Evolutionary conservation across 35 echinoderm and acorn worm genomes (phyloP).

Genomic region (Amphiura filiformis): DNA sequence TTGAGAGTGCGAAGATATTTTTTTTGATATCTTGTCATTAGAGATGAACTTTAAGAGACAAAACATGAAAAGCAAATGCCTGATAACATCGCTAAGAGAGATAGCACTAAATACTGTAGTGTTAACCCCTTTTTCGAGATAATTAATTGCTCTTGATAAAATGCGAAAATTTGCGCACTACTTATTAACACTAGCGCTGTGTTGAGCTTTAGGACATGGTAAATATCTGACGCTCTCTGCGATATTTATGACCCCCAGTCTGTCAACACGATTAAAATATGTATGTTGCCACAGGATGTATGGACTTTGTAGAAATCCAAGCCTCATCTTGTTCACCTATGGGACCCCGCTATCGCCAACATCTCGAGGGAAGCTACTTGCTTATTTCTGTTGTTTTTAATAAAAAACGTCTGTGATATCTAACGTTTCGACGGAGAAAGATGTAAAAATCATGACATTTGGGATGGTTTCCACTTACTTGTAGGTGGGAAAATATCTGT

Average conservation of each 20-base stretch:
- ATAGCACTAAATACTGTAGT: not conserved
- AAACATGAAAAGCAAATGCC: not conserved
- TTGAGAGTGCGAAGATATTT: not conserved
- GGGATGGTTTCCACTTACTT: too few relatives aligned
- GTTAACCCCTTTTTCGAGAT: not conserved
- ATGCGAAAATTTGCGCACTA: not conserved
- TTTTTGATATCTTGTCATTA: not conserved
- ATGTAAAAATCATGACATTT: too few relatives aligned
- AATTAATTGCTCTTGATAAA: slow-evolving; percentile 8
- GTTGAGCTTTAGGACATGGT: not conserved
- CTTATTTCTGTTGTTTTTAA: too few relatives aligned
- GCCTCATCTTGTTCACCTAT: not conserved
- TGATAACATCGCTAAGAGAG: not conserved
- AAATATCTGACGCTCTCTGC: not conserved
- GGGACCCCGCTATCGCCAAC: not conserved
- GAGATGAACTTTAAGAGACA: not conserved
- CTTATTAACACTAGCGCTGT: not conserved
- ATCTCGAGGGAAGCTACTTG: too few relatives aligned
- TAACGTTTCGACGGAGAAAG: too few relatives aligned
- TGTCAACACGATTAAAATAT: slow-evolving; percentile 10
- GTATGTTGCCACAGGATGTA: not conserved
- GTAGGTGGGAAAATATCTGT: too few relatives aligned
- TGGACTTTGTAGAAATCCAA: not conserved
- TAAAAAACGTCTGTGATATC: too few relatives aligned
- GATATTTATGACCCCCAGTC: slow-evolving; percentile 1